These are phyloP conservation scores for Siniperca obscura DNA, from an alignment of 2,797 vertebrate species.

Conservation along the genomic window DNA sequence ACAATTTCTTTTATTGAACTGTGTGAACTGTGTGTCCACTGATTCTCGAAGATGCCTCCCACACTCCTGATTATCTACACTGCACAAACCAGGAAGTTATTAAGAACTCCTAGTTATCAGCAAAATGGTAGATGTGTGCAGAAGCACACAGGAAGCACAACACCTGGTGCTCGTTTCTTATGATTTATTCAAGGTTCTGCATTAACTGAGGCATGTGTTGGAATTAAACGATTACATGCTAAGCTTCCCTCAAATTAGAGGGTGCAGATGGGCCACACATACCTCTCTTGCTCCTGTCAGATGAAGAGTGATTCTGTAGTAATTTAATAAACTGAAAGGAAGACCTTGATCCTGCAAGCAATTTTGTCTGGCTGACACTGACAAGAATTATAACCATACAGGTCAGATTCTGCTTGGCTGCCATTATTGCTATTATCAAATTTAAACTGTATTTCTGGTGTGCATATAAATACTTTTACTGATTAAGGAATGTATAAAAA, in stretches of 20 bases:
- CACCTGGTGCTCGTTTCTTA: background rate
- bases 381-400: conserved; percentile 10
- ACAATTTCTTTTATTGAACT: background rate
- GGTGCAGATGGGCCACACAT: conserved; percentile 1
- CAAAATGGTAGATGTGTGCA: background rate
- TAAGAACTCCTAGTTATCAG: background rate
- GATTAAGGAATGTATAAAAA: background rate
- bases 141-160: background rate
- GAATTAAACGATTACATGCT: background rate
- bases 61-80: background rate
- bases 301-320: background rate
- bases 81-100: background rate
- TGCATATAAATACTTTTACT: background rate
- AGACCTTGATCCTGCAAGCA: conserved; percentile 16
- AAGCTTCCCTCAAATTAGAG: conserved; percentile 18
- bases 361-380: conserved; percentile 1
- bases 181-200: background rate
- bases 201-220: conserved; percentile 5
- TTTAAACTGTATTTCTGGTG: background rate
- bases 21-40: background rate
- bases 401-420: conserved; percentile 15
- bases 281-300: background rate
- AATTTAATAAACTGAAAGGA: conserved; percentile 19
- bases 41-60: background rate
- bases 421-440: background rate